These are phyloP conservation scores for Gasterosteus nipponicus DNA, from an alignment of 2,113 vertebrate species.

Conservation along the genomic window DNA sequence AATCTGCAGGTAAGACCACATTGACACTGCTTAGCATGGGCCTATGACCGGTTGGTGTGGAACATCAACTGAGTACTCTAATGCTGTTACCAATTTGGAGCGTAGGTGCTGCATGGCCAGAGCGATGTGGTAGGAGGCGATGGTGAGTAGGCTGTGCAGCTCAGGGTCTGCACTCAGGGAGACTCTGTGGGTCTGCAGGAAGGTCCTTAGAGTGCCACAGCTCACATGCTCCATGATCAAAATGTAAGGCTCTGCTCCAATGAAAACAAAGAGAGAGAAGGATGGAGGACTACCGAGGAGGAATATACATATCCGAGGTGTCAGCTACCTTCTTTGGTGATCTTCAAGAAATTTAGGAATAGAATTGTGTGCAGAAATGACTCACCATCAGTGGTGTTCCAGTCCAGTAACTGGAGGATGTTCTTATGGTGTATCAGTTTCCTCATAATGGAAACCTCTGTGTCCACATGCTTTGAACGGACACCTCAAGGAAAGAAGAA, in stretches of 20 bases:
- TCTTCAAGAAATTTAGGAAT: not conserved
- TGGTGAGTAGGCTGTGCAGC: constrained; percentile 76
- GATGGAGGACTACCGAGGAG: not conserved
- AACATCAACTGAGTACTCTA: not conserved
- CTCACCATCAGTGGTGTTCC: constrained; percentile 77
- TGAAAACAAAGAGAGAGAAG: not conserved
- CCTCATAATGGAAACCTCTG: constrained; percentile 79
- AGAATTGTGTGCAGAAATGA: not conserved
- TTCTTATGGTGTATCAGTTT: constrained; percentile 82
- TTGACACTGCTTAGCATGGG: not conserved
- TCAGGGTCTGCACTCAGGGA: constrained; percentile 68
- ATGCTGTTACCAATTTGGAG: constrained; percentile 76
- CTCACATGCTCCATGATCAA: constrained; percentile 82
- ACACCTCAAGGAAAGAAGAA: constrained; percentile 49
- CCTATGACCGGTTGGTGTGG: not conserved
- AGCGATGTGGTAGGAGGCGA: constrained; percentile 80
- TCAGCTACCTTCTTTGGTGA: not conserved
- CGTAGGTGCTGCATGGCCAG: constrained; percentile 81
- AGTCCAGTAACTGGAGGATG: constrained; percentile 81
- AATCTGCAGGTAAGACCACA: constrained; percentile 57
- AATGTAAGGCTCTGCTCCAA: constrained; percentile 75
- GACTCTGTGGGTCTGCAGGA: constrained; percentile 74
- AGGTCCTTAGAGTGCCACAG: constrained; percentile 77
- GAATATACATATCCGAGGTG: not conserved
- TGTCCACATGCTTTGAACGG: constrained; percentile 71